These are phyloP conservation scores for Eueremaeus valkanovi DNA, from an alignment of 2,888 invertebrate genomes.

Conservation along the genomic window DNA sequence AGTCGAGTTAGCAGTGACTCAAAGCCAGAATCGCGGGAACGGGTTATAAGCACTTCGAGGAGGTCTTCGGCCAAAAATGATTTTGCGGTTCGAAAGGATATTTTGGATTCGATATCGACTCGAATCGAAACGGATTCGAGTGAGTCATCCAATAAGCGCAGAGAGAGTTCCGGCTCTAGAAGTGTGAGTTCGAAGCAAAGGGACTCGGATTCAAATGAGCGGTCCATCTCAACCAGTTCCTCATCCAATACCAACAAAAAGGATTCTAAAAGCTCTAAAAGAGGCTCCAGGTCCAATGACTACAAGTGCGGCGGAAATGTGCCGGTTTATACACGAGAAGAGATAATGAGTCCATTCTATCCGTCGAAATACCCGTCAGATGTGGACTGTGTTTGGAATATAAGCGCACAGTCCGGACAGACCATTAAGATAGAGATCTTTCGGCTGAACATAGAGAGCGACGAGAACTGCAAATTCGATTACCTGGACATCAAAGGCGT, in stretches of 20 bases:
- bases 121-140: neutral
- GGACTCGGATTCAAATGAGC: no score
- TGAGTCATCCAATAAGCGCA: neutral
- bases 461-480: constrained; percentile 38
- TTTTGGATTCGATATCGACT: neutral
- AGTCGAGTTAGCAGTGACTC: neutral
- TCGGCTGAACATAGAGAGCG: constrained; percentile 37
- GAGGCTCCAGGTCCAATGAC: neutral
- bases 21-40: neutral
- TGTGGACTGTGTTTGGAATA: constrained; percentile 39
- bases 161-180: neutral
- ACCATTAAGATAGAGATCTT: constrained; percentile 34
- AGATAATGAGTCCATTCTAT: constrained; percentile 30
- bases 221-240: no score
- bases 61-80: neutral
- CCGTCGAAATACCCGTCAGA: constrained; percentile 41
- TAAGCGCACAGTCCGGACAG: constrained; percentile 31
- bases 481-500: constrained; percentile 41
- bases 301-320: constrained; percentile 20
- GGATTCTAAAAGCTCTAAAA: neutral
- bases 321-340: constrained; percentile 8
- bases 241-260: no score
- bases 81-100: neutral
- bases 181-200: neutral
- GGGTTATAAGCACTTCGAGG: neutral